These are phyloP conservation scores for Porites lutea DNA, from an alignment of 64 coral and sea anemone species.

Conservation along the genomic window DNA sequence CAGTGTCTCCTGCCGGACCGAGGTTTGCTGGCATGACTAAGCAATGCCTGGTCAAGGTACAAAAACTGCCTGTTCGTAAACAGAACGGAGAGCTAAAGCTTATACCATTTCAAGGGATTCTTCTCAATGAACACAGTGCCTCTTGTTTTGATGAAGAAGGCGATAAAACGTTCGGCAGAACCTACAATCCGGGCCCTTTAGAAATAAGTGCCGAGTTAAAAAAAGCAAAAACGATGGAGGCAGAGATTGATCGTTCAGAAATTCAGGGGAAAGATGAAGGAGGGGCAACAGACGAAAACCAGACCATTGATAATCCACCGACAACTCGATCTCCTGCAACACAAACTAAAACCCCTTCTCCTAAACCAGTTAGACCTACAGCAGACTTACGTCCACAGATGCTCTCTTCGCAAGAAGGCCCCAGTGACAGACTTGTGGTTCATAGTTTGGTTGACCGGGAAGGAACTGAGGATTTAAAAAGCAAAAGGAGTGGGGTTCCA, in stretches of 20 bases:
- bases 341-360: background rate
- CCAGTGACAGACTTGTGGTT: background rate
- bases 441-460: background rate
- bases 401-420: background rate
- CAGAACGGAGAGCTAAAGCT: background rate
- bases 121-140: background rate
- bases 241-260: background rate
- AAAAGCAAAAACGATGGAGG: background rate
- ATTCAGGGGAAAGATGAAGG: background rate
- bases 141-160: background rate
- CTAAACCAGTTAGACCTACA: too few species aligned
- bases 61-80: background rate
- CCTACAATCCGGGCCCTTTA: background rate
- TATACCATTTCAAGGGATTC: background rate
- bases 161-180: background rate
- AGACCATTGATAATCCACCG: too few species aligned
- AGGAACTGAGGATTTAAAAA: background rate
- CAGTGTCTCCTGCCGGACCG: background rate
- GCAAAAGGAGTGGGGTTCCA: too few species aligned
- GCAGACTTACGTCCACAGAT: background rate
- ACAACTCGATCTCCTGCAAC: background rate
- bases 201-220: background rate
- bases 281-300: too few species aligned
- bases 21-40: background rate
- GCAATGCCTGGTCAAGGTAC: background rate